Evolutionary conservation across 2,113 vertebrate genomes (phyloP), one percentile per base, ranked within the genome.

Genomic region (Gobius niger): DNA sequence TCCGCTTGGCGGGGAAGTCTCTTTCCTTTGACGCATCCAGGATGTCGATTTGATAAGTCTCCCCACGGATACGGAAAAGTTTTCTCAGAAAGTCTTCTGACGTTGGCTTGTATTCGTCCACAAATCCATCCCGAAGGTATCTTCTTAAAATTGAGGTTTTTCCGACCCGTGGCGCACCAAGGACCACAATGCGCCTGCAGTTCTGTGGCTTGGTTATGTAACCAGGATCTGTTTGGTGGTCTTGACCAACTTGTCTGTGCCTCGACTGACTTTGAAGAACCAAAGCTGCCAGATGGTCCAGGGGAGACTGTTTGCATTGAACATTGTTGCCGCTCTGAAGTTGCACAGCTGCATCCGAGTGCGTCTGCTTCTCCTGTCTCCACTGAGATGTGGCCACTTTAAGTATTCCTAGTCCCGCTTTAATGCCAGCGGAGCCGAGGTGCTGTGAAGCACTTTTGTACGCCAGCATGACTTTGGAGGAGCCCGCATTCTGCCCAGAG

Each of bases 51-150:
- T 93, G 92, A 64, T 93, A 94, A 0, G 83, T 89, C 11, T 93
- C 89, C 8, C 92, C 91, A 7, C 91, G 89, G 59, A 94, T 93
- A 19, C 84, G 88, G 71, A 91, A 94, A 7, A 94, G 62, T 71
- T 93, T 94, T 11, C 92, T 78, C 19, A 91, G 89, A 75, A 94
- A 94, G 70, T 93, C 92, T 72, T 94, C 93, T 0, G 88, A 78
- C 0, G 93, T 93, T 12, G 92, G 92, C n/a, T 82, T 87, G 82
- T 94, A 94, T 12, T 82, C 85, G 16, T 93, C 92, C 52, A 91
- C 87, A 68, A 93, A 94, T 5, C 88, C 90, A 67, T 93, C 92
- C 60, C 84, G 76, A 9, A 93, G 85, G 61, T 92, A 94, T 49
- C 92, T 81, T 19, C 89, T 86, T 3, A 94, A 67, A 77, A 94